A percentile compares a stretch with the other conserved stretches of the same genome.
Conservation (phyloP, 2,797 vertebrate genomes). For the Takifugu rubripes region DNA sequence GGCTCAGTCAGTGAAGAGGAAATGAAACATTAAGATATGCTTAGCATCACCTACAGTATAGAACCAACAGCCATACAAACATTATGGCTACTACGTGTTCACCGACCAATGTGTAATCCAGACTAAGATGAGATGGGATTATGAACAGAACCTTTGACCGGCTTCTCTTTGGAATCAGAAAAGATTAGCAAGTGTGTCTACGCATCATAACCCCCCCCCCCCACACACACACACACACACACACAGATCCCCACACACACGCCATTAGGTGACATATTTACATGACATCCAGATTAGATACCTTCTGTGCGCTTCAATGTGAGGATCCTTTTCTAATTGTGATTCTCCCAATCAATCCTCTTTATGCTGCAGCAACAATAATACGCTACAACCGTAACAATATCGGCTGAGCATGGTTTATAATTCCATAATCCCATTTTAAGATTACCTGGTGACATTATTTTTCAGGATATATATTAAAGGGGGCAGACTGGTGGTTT, state of each 20-base stretch:
- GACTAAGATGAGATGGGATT: slow-evolving; percentile 65
- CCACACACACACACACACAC: slow-evolving; percentile 12
- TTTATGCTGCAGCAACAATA: slow-evolving; percentile 10
- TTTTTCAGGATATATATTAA: neutral
- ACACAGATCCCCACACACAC: slow-evolving; percentile 19
- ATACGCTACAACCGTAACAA: slow-evolving; percentile 14
- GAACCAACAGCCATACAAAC: slow-evolving; percentile 10
- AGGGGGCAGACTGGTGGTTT: neutral
- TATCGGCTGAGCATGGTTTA: slow-evolving; percentile 39
- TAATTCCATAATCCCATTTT: slow-evolving; percentile 25
- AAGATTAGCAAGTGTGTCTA: slow-evolving; percentile 56
- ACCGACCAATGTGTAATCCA: slow-evolving; percentile 56
- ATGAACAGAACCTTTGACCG: slow-evolving; percentile 65
- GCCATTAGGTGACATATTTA: slow-evolving; percentile 40
- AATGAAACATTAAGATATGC: neutral
- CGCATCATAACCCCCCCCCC: slow-evolving; percentile 34
- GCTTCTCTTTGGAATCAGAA: slow-evolving; percentile 66
- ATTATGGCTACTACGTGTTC: slow-evolving; percentile 18
- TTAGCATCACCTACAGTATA: neutral
- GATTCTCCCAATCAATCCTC: slow-evolving; percentile 33
- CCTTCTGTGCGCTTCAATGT: slow-evolving; percentile 32
- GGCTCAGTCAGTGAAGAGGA: slow-evolving; percentile 19
- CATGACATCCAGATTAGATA: slow-evolving; percentile 36
- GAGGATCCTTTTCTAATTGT: slow-evolving; percentile 11
- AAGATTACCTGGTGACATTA: slow-evolving; percentile 26